A percentile compares a stretch with the other conserved stretches of the same genome.
Evolutionary conservation across 2,113 vertebrate genomes (phyloP).

Genomic region (Larimichthys polyactis): DNA sequence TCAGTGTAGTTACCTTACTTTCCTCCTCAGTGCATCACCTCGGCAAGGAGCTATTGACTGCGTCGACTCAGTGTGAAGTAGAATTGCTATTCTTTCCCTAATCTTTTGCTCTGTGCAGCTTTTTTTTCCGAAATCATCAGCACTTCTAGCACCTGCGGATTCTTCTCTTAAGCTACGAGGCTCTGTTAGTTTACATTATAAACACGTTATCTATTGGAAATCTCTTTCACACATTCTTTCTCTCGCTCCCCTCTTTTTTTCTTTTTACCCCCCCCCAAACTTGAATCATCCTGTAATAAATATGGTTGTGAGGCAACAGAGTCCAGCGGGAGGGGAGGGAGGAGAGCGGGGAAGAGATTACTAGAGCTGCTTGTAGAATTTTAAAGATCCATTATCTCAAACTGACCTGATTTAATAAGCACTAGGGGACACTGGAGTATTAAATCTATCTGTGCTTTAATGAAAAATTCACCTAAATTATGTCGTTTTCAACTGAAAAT

Average conservation of each 20-base stretch:
- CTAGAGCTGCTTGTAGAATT: constrained; percentile 76
- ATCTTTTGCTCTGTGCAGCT: constrained; percentile 50
- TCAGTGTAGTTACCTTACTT: constrained; percentile 39
- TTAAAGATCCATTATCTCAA: constrained; percentile 82
- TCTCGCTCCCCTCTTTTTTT: constrained; percentile 34
- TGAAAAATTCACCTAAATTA: constrained; percentile 76
- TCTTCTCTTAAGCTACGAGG: constrained; percentile 20
- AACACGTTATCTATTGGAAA: constrained; percentile 72
- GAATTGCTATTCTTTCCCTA: constrained; percentile 58
- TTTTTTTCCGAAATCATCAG: constrained; percentile 67
- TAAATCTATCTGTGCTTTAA: constrained; percentile 76
- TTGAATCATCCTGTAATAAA: constrained; percentile 73
- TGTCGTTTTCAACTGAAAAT: constrained; percentile 64
- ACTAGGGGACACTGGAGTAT: constrained; percentile 64
- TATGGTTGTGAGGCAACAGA: constrained; percentile 56
- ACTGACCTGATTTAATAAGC: constrained; percentile 80
- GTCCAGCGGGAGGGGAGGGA: constrained; percentile 57
- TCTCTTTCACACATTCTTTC: constrained; percentile 71
- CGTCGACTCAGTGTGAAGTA: constrained; percentile 54
- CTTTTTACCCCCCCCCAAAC: constrained; percentile 39
- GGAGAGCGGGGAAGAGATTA: constrained; percentile 63
- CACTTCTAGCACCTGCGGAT: constrained; percentile 51
- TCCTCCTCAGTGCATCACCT: constrained; percentile 45
- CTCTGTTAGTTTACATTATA: constrained; percentile 68
- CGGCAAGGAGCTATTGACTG: constrained; percentile 62